Conservation (phyloP, 2,888 invertebrate species). For the Cephus sareptanus region DNA sequence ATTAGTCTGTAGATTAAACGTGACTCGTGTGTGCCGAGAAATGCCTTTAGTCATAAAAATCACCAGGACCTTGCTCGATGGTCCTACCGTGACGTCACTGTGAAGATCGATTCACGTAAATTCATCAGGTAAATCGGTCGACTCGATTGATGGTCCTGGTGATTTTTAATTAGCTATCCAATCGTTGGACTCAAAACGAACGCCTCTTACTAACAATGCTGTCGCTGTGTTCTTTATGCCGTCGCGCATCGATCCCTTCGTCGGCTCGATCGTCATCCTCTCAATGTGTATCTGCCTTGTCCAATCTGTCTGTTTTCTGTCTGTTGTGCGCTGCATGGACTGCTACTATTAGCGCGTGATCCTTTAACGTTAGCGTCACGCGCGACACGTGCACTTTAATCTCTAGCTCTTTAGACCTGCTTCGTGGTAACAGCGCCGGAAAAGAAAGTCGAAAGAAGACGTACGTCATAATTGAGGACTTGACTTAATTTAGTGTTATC, state of each 20-base stretch:
- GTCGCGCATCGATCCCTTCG: background rate
- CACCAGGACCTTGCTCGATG: background rate
- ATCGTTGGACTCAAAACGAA: background rate
- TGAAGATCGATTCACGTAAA: background rate
- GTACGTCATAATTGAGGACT: background rate
- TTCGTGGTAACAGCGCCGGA: background rate
- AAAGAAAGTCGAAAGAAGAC: background rate
- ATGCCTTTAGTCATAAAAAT: background rate
- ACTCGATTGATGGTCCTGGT: background rate
- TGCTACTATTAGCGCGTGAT: background rate
- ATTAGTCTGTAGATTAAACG: background rate
- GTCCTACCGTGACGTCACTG: background rate
- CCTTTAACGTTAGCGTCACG: background rate
- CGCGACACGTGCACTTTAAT: background rate
- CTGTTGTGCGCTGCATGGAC: background rate
- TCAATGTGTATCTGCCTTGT: constrained; percentile 16
- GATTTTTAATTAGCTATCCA: background rate
- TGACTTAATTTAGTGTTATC: background rate
- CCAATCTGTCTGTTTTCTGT: constrained; percentile 20
- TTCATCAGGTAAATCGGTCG: background rate
- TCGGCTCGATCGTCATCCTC: constrained; percentile 12
- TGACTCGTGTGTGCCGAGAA: background rate
- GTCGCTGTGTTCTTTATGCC: background rate
- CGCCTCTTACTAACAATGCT: background rate
- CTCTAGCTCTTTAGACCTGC: background rate